Evolutionary conservation across 2,888 invertebrate genomes (phyloP), one percentile per base, ranked within the genome.

Genomic region (Drosophila paracracens): DNA sequence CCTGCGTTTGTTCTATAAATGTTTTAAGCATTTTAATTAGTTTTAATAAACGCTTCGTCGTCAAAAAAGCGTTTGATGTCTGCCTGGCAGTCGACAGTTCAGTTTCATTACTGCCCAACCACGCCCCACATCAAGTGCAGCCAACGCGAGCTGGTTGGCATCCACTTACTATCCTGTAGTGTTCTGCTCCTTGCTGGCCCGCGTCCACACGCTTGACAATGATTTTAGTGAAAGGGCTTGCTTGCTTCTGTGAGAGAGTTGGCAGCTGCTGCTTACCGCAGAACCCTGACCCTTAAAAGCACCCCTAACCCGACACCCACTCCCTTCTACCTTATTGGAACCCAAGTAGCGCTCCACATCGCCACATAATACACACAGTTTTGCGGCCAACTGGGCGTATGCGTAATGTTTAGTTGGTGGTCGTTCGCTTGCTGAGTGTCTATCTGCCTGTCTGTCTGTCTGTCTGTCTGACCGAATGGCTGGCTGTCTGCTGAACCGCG

Each of bases 11-110:
- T 89, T 84, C 83, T 89, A 81, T 85, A 81, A 89, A 86, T 86
- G 88, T 88, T 89, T 86, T 82, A 89, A 86, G 88, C 85, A 86
- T 86, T 86, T 86, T 86, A 86, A 86, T 86, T 86, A 86, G 90
- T 86, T 86, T 89, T 89, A 89, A 89, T 86, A 89, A 86, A 88
- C 88, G 89, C 76, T 79, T 74, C 57, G 68, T 58, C 67, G 56
- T 66, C 31, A 64, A 69, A 77, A 76, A 27, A 27, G 48, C 72
- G 76, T 82, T 83, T 83, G 82, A 84, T 81, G 82, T 82, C 87
- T 74, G 78, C 69, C 70, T 68, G 70, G 61, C 76, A 79, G 82
- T 63, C 73, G 76, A 81, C 78, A 78, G 68, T 60, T 72, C 61
- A 67, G 83, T 82, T 70, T 81, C 71, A 81, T 54, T 53, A 29